Base-by-base conservation (phyloP, 2,888 invertebrate genomes). In the Gastracanthus pulcherrimus region DNA sequence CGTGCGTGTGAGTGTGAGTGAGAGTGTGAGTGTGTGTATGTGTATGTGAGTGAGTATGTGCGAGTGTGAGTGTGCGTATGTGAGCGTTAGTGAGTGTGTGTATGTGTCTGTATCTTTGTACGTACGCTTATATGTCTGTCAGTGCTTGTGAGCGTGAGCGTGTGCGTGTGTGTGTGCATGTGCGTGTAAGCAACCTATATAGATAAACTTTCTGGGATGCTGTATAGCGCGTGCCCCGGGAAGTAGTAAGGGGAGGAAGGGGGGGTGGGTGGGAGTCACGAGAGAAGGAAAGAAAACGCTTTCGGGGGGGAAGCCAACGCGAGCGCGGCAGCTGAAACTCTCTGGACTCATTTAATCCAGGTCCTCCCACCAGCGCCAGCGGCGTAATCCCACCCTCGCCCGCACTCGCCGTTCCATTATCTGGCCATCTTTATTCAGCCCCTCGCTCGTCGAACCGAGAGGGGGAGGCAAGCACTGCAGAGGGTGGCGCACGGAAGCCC, bases 371-470 rank as follows among this genome's bases (percentile, higher is more conserved):
- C 29, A 1, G 80, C 78, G 79, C 82, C 81, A 48, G 34, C 34
- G 7, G 74, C 29, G 85, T 86, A 88, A 87, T 87, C 85, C 87
- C 84, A 83, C 86, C 85, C 83, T 81, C 76, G 81, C 85, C 79
- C 88, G 84, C 16, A 7, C 67, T 13, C 23, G 13, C 48, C 75
- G 60, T 67, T 58, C 86, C 87, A 90, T 90, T 91, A 90, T 89
- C 89, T 86, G 83, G 85, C 88, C 87, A 90, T 90, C 90, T 89
- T 89, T 89, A 89, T 90, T 90, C 89, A 89, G 87, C 88, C 86
- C 86, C 87, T 82, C 82, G 48, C 29, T 34, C 62, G 58, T 26
- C 26, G 64, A 23, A 38, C 31, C 7, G 66, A 19, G 66, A 67
- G 58, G 58, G 74, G 19, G 66, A 9, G 26, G 55, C 51, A 16